These are phyloP conservation scores for Petroica traversi DNA, from an alignment of 2,113 vertebrate genomes.

Conservation along the genomic window DNA sequence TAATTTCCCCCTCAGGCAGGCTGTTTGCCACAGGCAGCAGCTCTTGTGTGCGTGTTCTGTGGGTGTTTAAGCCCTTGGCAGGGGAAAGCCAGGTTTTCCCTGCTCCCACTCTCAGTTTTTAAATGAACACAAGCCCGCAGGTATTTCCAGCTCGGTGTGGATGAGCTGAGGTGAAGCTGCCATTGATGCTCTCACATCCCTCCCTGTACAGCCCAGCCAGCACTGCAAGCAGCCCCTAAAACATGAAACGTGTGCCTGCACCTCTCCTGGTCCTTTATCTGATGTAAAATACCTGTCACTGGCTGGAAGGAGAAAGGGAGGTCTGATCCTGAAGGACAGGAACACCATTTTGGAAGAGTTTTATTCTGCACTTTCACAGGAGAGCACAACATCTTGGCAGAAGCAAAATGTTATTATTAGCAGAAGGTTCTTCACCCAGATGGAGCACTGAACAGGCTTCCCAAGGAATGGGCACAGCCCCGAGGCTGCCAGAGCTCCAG, in stretches of 20 bases:
- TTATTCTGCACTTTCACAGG: neutral
- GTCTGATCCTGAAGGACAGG: neutral
- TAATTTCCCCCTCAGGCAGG: slow-evolving; percentile 12
- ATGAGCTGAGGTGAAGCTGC: neutral
- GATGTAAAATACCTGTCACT: neutral
- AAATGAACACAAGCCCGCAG: neutral
- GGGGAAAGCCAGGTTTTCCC: neutral
- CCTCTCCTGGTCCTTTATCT: neutral
- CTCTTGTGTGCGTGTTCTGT: neutral
- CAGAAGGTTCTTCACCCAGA: neutral
- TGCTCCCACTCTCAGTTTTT: neutral
- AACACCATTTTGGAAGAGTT: neutral
- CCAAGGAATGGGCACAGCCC: neutral
- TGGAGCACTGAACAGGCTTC: neutral
- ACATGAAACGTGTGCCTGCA: neutral
- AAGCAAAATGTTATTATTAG: neutral
- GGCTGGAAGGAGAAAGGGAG: neutral
- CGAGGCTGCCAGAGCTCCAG: neutral
- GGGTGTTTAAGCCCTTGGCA: neutral
- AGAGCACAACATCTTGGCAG: neutral
- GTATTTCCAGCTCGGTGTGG: neutral
- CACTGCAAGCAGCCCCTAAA: neutral
- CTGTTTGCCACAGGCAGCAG: slow-evolving; percentile 32
- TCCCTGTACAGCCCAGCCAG: neutral
- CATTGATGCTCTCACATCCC: neutral